Base-by-base conservation (phyloP, 2,888 invertebrate species). In the Frankliniella intonsa region DNA sequence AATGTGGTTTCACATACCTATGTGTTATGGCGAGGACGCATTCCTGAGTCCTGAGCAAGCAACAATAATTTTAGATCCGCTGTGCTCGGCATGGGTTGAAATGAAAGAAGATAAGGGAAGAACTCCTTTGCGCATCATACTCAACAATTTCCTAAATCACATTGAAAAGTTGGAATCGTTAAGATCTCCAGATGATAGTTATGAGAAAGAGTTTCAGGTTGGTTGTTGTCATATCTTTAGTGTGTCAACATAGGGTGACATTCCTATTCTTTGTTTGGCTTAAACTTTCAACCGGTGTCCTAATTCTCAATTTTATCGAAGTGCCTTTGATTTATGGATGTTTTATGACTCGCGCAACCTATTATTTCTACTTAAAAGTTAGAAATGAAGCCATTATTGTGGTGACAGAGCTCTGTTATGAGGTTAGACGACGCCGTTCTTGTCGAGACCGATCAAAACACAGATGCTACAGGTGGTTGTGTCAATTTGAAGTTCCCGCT, bases 131-230 rank as follows among this genome's bases (percentile, higher is more conserved):
- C 86, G 88, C 85, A 88, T 87, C 83, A 87, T 89, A 83, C 86
- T 89, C 81, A 86, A 87, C 84, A 89, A 89, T 86, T 89, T 89
- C 85, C 86, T 89, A 51, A 89, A 89, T 84, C 88, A 89, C 85
- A 88, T 89, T 83, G 89, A 89, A 84, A 87, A 87, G 83, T 86
- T 88, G 84, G 89, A 89, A 85, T 85, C 86, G 27, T 85, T 87
- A 81, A 86, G 86, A 83, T 86, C 86, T 81, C 87, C 87, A 55
- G 87, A 87, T 83, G 87, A 87, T 84, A 86, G 87, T 79, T 89
- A 89, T 85, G 89, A 88, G 83, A 86, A 87, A 82, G 89, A 89
- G 86, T 89, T 89, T 85, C 88, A 88, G 87, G 89, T 89, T 86
- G 82, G 65, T 69, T 51, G 19, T 80, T 69, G 25, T 50, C 25